Percentiles rank a stretch among this genome's conserved stretches.
These are phyloP conservation scores for Psammodynastes pulverulentus DNA, from an alignment of 2,113 vertebrate genomes.

Conservation along the genomic window DNA sequence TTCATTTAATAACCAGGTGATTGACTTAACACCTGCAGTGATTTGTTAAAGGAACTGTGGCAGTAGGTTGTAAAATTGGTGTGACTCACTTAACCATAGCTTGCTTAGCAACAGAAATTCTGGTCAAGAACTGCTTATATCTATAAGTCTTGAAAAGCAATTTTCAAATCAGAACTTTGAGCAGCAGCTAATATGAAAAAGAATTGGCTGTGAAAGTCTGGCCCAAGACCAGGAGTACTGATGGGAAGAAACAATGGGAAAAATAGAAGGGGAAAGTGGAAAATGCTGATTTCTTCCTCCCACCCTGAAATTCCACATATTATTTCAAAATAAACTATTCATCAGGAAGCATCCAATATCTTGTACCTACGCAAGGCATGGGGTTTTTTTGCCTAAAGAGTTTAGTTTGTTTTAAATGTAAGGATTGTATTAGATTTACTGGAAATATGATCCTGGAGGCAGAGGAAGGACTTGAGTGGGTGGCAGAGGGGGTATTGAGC, in stretches of 20 bases:
- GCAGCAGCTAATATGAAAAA: neutral
- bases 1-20: too few species aligned
- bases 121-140: neutral
- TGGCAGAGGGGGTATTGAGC: too few species aligned
- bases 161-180: neutral
- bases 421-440: neutral
- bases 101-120: too few species aligned
- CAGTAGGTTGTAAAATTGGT: too few species aligned
- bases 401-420: neutral
- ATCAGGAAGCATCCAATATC: neutral
- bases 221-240: neutral
- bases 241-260: neutral
- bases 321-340: neutral
- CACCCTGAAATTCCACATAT: neutral
- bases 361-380: neutral
- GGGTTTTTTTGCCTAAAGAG: neutral
- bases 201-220: neutral
- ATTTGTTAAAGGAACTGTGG: too few species aligned
- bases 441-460: too few species aligned
- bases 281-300: neutral
- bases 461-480: too few species aligned
- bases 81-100: too few species aligned
- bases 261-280: neutral
- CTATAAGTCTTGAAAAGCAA: neutral
- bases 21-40: too few species aligned